These are phyloP conservation scores for Ectemnius cavifrons DNA, from an alignment of 2,888 invertebrate genomes.

Conservation along the genomic window DNA sequence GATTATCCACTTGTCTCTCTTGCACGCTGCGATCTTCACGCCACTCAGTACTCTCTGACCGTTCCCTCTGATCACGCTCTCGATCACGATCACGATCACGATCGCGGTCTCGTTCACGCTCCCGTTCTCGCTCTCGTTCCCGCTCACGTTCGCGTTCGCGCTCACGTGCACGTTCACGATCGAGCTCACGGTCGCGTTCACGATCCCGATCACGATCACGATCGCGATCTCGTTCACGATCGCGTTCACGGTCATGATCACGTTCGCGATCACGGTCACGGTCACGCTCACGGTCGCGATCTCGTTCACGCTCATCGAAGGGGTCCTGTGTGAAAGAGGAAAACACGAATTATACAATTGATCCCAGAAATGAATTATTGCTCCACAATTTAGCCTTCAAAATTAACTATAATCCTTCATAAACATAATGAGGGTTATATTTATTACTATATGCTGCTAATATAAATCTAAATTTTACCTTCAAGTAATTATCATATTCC, in stretches of 20 bases:
- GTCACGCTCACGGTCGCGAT: not conserved
- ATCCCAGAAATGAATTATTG: not conserved
- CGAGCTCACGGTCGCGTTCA: conserved; percentile 24
- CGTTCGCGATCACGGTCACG: not conserved
- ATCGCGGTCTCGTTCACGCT: conserved; percentile 44
- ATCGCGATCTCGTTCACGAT: conserved; percentile 49
- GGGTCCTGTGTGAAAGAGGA: conserved; percentile 58
- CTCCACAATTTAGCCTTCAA: no score
- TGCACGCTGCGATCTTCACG: conserved; percentile 65
- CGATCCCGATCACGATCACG: conserved; percentile 19
- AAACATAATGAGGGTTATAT: no score
- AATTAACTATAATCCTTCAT: no score
- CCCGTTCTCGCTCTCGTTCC: conserved; percentile 50
- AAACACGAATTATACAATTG: not conserved
- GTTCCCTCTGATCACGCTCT: conserved; percentile 62
- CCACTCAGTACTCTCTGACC: conserved; percentile 69
- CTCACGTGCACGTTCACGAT: conserved; percentile 54
- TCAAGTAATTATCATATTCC: conserved; percentile 76
- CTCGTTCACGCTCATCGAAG: conserved; percentile 52
- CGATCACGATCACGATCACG: conserved; percentile 56
- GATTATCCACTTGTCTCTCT: conserved; percentile 66
- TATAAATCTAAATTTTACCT: conserved; percentile 59
- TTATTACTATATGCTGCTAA: no score
- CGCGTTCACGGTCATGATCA: conserved; percentile 48
- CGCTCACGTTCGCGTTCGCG: conserved; percentile 43